phyloP scores from a whole-genome alignment of 2,113 vertebrate genomes.

The Galemys pyrenaicus region DNA sequence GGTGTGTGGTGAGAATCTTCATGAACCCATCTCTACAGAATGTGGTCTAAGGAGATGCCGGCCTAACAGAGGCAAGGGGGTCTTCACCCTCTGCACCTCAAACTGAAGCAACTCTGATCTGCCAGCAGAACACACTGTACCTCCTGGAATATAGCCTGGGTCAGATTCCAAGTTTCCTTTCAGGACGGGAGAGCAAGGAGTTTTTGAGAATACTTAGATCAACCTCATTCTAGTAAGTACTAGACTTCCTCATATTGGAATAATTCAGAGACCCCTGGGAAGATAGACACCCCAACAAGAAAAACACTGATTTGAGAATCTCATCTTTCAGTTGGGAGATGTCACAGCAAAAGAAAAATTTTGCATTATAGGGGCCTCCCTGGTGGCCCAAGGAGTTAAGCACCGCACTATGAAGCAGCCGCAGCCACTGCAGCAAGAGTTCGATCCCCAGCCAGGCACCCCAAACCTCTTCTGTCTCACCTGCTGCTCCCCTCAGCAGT shows the following conservation, averaged over 20 bases:
- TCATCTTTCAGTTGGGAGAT: not conserved
- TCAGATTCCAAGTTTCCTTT: not conserved
- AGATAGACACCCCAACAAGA: not conserved
- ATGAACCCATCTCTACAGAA: too few species aligned
- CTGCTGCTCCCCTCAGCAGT: too few species aligned
- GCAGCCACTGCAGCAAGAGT: too few species aligned
- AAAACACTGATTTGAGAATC: not conserved
- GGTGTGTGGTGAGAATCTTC: not conserved
- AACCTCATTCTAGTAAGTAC: not conserved
- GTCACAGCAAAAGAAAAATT: slow-evolving; percentile 1
- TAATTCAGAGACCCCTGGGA: not conserved
- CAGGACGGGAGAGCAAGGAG: not conserved
- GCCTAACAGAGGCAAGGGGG: not conserved
- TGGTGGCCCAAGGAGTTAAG: too few species aligned
- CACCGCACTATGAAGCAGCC: too few species aligned
- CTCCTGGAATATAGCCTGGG: not conserved
- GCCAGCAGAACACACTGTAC: not conserved
- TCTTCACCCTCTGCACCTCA: not conserved
- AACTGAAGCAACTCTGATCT: not conserved
- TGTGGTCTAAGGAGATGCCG: not conserved
- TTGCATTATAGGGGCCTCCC: too few species aligned
- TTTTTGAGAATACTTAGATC: not conserved
- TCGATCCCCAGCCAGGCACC: too few species aligned
- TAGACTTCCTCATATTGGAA: not conserved
- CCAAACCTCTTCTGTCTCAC: too few species aligned